Conservation (phyloP, 2,888 invertebrate species). For the Sinelater perroti region DNA sequence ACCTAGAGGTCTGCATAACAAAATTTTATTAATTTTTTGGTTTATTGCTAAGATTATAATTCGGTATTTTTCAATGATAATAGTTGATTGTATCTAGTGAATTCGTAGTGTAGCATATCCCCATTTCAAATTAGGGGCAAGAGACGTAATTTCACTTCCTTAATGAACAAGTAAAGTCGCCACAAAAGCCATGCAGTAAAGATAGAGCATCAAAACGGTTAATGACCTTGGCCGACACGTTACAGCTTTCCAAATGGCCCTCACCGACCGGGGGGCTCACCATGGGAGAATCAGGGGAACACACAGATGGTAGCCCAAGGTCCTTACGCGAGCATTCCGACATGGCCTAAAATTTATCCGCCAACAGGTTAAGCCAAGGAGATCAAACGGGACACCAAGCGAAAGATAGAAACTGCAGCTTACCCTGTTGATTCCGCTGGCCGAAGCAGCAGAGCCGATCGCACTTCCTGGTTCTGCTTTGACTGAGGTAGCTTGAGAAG, state of each 20-base stretch:
- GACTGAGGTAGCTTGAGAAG: conserved; percentile 65
- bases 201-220: conserved; percentile 2
- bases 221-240: conserved; percentile 52
- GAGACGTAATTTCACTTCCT: background rate
- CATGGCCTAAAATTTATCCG: conserved; percentile 58
- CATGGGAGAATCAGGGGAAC: conserved; percentile 61
- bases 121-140: no score
- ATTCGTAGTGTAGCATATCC: no score
- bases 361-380: conserved; percentile 7
- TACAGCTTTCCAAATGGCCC: conserved; percentile 53
- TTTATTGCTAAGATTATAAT: no score
- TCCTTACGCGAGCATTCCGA: conserved; percentile 69
- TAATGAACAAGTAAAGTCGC: no score
- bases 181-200: conserved; percentile 19
- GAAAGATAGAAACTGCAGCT: conserved; percentile 23
- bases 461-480: conserved; percentile 66
- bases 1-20: conserved; percentile 20
- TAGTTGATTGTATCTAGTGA: no score
- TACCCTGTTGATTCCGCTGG: conserved; percentile 59
- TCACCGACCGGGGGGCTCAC: conserved; percentile 58
- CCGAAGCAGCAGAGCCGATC: conserved; percentile 60
- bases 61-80: no score
- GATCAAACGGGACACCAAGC: background rate
- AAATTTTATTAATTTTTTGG: conserved; percentile 7
- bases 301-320: conserved; percentile 60